A percentile compares a stretch with the other conserved stretches of the same genome.
Conservation (phyloP, 2,888 invertebrate species). For the Diarsia rubi region DNA sequence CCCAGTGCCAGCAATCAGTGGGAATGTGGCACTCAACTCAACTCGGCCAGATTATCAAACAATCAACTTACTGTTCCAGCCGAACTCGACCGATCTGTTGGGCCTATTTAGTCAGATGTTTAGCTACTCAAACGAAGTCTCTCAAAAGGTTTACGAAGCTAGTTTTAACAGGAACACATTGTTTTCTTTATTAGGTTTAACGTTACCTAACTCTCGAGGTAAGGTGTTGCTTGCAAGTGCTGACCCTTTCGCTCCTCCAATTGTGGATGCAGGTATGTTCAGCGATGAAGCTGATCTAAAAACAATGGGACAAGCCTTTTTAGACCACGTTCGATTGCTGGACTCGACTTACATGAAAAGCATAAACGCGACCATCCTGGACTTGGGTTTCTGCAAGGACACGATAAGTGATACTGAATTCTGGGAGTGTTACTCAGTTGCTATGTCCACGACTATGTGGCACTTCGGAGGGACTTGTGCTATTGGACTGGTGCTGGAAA, state of each 20-base stretch:
- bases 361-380: constrained; percentile 62
- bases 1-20: constrained; percentile 56
- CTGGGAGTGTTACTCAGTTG: constrained; percentile 64
- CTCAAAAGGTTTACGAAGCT: constrained; percentile 31
- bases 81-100: constrained; percentile 32
- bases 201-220: constrained; percentile 40
- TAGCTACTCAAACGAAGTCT: constrained; percentile 79
- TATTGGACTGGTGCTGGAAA: constrained; percentile 94
- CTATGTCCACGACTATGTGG: constrained; percentile 91
- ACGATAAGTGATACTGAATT: constrained; percentile 23
- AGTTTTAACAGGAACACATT: constrained; percentile 33
- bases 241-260: constrained; percentile 49
- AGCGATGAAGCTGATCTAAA: constrained; percentile 62
- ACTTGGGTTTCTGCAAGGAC: constrained; percentile 62
- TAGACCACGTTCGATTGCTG: constrained; percentile 65
- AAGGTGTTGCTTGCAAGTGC: constrained; percentile 28
- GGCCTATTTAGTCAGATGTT: constrained; percentile 76
- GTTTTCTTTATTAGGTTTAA: constrained; percentile 23
- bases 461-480: constrained; percentile 93
- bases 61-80: constrained; percentile 53
- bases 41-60: constrained; percentile 64
- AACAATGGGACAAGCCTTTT: constrained; percentile 57
- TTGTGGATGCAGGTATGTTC: not conserved
- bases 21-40: constrained; percentile 60
- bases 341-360: constrained; percentile 65